A percentile compares a stretch with the other conserved stretches of the same genome.
phyloP scores from a whole-genome alignment of 2,113 vertebrate species.

The Grammomys surdaster region DNA sequence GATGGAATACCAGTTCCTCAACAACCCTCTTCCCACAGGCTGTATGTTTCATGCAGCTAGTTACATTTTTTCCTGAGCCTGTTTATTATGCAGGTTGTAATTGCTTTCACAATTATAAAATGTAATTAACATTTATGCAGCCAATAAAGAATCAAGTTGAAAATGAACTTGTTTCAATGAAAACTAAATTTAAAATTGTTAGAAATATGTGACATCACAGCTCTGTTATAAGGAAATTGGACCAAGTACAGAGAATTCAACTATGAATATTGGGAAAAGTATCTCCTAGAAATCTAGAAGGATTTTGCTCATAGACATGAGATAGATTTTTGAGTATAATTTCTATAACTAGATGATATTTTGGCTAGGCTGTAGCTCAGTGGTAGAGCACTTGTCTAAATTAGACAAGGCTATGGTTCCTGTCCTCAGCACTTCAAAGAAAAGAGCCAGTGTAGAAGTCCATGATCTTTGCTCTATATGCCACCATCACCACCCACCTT shows the following conservation, averaged over 20 bases:
- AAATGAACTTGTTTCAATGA: constrained; percentile 29
- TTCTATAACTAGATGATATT: not conserved
- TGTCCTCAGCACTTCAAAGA: not conserved
- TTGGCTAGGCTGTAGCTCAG: not conserved
- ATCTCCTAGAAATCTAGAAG: not conserved
- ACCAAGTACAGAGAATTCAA: too few species aligned
- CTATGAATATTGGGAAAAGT: not conserved
- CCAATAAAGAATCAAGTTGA: constrained; percentile 8
- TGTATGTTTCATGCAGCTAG: not conserved
- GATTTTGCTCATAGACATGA: not conserved
- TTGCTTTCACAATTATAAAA: constrained; percentile 48
- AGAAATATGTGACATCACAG: not conserved
- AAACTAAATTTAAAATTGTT: constrained; percentile 21
- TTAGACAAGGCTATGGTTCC: not conserved
- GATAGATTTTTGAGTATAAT: not conserved
- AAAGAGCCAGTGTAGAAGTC: not conserved
- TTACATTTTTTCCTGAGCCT: not conserved
- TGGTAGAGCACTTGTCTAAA: not conserved
- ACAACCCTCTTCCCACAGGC: not conserved
- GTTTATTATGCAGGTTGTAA: not conserved
- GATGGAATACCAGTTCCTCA: not conserved
- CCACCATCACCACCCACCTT: not conserved
- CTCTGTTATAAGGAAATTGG: not conserved
- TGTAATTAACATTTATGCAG: constrained; percentile 51
- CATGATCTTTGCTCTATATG: not conserved